Evolutionary conservation across 2,113 vertebrate species (phyloP), one percentile per base, ranked within the genome.

Genomic region (Campylomormyrus numenius): DNA sequence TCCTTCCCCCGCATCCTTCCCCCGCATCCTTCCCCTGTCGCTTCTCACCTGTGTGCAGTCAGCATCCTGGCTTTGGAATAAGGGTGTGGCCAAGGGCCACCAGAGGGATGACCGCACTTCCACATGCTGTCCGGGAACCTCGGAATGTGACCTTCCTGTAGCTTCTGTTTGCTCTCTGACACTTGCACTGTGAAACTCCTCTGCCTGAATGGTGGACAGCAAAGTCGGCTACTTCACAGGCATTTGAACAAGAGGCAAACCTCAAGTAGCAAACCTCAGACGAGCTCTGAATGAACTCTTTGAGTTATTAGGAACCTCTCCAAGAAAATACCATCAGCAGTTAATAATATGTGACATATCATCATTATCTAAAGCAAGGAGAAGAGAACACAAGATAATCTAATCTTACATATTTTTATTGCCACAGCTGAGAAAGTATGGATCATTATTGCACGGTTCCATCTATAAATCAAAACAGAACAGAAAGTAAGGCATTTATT

Each of bases 241-340:
- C 3, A 24, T 52, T 27, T 35, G 24, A n/a, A 66, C 56, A 62
- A 8, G 17, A 5, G 17, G 53, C 24, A 58, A n/a, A 66, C 4
- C 9, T 21, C 3, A 45, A 3, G 17, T 2, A 46, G 87, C 27
- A 62, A 62, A 58, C 35, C 15, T 21, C 89, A 86, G 66, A 83
- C 31, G 15, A 77, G 62, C n/a, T 70, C 49, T 50, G 89, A 87
- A 56, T 77, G 62, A 74, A 24, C 48, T 50, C 27, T 48, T 62
- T 90, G 58, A 90, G 11, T 52, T 49, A 87, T 90, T 87, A 70
- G 62, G n/a, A 31, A 62, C 24, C 46, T 66, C n/a, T 46, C 3
- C 49, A 21, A 21, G 45, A 35, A 87, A 90, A 74, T 89, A 85
- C 46, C 56, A 85, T 89, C 35, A 90, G 74, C 58, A 87, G 27